Evolutionary conservation across 1,140 invertebrate species (phyloP), one percentile per base, ranked within the genome.

Genomic region (Neodiprion pinetum): DNA sequence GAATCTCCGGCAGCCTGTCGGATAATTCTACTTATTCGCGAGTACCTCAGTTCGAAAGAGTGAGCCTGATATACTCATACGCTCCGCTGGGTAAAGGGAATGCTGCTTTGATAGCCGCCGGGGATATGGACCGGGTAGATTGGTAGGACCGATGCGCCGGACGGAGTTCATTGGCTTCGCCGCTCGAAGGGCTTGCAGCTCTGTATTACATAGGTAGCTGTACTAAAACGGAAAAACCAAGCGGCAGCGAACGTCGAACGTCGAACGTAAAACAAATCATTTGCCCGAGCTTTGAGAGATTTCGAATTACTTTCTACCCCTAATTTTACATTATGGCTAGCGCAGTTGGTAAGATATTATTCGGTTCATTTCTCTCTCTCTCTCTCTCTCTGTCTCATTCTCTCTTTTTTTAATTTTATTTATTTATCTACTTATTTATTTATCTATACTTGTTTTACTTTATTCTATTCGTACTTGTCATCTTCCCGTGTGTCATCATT

Each of bases 21-120:
- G 80, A 80, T 84, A 84, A 85, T 85, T 86, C 81, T 82, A 85
- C 81, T 82, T 84, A 80, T 81, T 85, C 80, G 81, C 83, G 81
- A 84, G 53, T 61, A 61, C 11, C n/a, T 61, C 53, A 17, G 53
- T 61, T 14, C 53, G 53, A 61, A 61, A 9, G 53, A 61, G 53
- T 61, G 53, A 61, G 53, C 53, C n/a, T 61, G 53, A 17, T 61
- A 61, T 17, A 61, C 11, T 17, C 11, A 61, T 61, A 17, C n/a
- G 53, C 53, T 61, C 53, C 11, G 53, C n/a, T 17, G 53, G 53
- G 53, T 61, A 61, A 61, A 61, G 53, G 53, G 53, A 61, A 61
- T 61, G 53, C 11, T 14, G 53, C 53, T 61, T 61, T 61, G 53
- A 61, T 61, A 61, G 53, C 53, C n/a, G 53, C 11, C 5, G 53